Conservation (phyloP, 2,888 invertebrate genomes). For the Clitarchus hookeri region DNA sequence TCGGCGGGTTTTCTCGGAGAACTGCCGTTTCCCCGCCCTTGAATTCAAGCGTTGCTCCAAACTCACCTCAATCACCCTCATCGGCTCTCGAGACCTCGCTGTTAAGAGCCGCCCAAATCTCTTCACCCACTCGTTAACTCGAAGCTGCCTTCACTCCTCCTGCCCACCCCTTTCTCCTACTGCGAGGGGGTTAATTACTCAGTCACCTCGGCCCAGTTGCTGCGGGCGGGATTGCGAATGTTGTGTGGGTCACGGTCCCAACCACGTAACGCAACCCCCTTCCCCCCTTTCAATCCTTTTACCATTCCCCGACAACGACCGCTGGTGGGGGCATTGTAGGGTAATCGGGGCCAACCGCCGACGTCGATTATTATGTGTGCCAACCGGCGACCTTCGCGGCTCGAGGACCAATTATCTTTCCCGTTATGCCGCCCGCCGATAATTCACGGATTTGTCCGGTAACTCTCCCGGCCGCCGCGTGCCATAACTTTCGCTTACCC, state of each 20-base stretch:
- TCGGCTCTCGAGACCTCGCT: too few species aligned
- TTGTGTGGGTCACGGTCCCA: background rate
- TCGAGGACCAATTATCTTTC: background rate
- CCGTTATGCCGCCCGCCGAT: background rate
- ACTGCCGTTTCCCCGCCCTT: too few species aligned
- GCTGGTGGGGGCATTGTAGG: conserved; percentile 4
- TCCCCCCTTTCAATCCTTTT: too few species aligned
- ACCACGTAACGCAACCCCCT: too few species aligned
- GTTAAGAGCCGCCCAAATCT: too few species aligned
- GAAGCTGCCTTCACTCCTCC: background rate
- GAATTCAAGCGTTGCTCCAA: too few species aligned
- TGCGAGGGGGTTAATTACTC: background rate
- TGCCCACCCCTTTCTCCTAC: background rate
- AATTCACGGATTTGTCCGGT: background rate
- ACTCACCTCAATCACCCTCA: too few species aligned
- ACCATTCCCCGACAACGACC: too few species aligned
- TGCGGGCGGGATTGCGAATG: conserved; percentile 2
- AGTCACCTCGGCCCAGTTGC: conserved; percentile 8
- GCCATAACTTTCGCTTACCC: background rate
- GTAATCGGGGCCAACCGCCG: conserved; percentile 3
- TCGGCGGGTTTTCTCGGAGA: too few species aligned
- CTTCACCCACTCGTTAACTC: background rate
- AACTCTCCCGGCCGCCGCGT: background rate
- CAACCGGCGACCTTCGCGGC: background rate
- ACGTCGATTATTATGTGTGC: conserved; percentile 5